These are phyloP conservation scores for Stegana nigrithorax DNA, from an alignment of 2,888 invertebrate genomes.

Conservation along the genomic window DNA sequence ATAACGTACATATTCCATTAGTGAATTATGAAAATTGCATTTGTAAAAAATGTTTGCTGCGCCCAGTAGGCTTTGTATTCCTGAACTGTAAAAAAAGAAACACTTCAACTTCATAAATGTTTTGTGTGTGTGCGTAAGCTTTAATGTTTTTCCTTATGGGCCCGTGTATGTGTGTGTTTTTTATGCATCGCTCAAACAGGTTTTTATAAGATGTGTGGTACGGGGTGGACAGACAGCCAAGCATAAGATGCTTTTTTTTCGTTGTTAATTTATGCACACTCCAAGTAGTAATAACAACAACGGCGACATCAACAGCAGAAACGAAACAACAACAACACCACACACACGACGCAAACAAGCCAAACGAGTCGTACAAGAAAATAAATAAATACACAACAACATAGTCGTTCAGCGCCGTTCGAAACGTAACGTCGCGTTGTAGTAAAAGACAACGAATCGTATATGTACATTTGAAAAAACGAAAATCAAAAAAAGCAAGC, in stretches of 20 bases:
- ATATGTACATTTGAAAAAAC: too few species aligned
- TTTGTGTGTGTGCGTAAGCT: slow-evolving; percentile 5
- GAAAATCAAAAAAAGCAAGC: slow-evolving; percentile 21
- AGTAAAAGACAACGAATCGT: slow-evolving; percentile 26
- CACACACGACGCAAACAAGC: slow-evolving; percentile 36
- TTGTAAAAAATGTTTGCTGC: slow-evolving; percentile 16
- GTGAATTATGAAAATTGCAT: slow-evolving; percentile 18
- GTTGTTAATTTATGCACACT: slow-evolving; percentile 52
- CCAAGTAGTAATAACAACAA: too few species aligned
- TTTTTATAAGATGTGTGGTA: slow-evolving; percentile 38
- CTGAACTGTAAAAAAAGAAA: background rate
- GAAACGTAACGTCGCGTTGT: slow-evolving; percentile 33
- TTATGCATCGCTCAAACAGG: slow-evolving; percentile 42
- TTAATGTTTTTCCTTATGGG: too few species aligned
- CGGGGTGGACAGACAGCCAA: slow-evolving; percentile 19
- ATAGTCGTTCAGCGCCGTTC: slow-evolving; percentile 30
- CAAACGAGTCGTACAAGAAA: slow-evolving; percentile 57
- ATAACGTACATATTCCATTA: slow-evolving; percentile 10
- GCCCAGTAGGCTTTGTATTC: slow-evolving; percentile 8
- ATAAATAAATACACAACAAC: slow-evolving; percentile 13
- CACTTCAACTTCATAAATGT: background rate
- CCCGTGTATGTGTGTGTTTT: slow-evolving; percentile 16
- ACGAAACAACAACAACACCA: slow-evolving; percentile 40
- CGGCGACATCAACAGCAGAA: slow-evolving; percentile 32
- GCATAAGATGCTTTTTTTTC: slow-evolving; percentile 39